Base-by-base conservation (phyloP, 2,888 invertebrate genomes). In the Chloromyia formosa region DNA sequence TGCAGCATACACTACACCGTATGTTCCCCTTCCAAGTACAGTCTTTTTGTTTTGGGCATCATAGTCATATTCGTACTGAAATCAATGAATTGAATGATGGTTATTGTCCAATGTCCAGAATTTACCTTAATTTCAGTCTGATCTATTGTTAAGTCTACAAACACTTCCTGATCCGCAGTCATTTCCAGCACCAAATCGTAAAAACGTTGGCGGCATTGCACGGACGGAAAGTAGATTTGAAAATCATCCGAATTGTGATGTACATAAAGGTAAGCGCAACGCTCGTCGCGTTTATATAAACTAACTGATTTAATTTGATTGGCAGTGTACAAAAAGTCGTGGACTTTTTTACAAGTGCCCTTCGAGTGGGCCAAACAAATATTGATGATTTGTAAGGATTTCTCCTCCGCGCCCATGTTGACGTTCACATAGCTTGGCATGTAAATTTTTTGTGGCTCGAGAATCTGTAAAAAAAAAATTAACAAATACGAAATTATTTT, bases 161-260 rank as follows among this genome's bases (percentile, higher is more conserved):
- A 94, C 89, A 58, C 93, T 90, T 81, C 94, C 83, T 95, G 94
- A 83, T 96, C 94, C 1, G 93, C 93, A 0, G 96, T 96, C 86
- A 98, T 89, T 83, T 96, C 93, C 22, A 94, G 87, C 73, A 98
- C 90, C 60, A 95, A 87, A 79, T 94, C 93, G 84, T 95, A 94
- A 81, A 97, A 92, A 76, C 92, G 89, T 82, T 94, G 92, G 76
- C 94, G 89, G 83, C 94, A 95, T 60, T 90, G 89, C 78, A 93
- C 91, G 1, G 98, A 97, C 0, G 99, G 97, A 80, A 99, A 93
- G 85, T 93, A 97, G 86, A 99, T 96, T 90, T 98, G 98, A 87
- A 99, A 99, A 86, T 98, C 98, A 82, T 98, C 97, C 0, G 97
- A 97, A 84, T 98, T 98, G 85, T 97, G 95, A 84, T 96, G 94